phyloP scores from a whole-genome alignment of 2,888 invertebrate species.

The Bruchidius siliquastri region DNA sequence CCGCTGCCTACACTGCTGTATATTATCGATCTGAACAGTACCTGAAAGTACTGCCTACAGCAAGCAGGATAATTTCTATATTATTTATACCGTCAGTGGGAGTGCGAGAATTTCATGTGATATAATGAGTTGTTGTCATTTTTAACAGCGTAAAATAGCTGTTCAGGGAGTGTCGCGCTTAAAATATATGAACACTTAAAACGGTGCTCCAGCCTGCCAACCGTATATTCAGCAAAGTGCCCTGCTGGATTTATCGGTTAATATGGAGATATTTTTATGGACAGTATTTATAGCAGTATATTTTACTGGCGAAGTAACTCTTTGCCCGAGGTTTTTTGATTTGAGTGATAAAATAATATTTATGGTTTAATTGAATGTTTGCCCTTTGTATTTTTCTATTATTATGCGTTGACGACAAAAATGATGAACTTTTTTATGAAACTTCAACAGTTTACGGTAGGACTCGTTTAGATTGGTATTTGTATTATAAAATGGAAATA shows the following conservation, averaged over 20 bases:
- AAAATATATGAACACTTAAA: background rate
- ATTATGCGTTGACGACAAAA: no score
- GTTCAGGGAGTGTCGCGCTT: background rate
- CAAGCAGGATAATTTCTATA: background rate
- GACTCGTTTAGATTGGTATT: no score
- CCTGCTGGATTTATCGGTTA: background rate
- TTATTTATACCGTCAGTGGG: background rate
- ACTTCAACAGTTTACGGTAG: no score
- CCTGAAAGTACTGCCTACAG: background rate
- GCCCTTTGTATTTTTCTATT: no score
- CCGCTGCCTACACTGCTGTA: no score
- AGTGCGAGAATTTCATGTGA: background rate
- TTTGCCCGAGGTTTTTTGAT: no score
- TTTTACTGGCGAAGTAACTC: background rate
- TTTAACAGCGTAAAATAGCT: background rate
- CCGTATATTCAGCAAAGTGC: background rate
- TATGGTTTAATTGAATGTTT: no score
- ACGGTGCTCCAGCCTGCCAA: background rate
- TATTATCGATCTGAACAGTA: background rate
- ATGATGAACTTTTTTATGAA: no score
- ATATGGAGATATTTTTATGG: background rate
- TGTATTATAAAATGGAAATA: no score
- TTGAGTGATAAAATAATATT: no score
- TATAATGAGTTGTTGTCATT: background rate
- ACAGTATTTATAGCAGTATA: background rate